These are phyloP conservation scores for Archips xylosteana DNA, from an alignment of 2,888 invertebrate species.

Conservation along the genomic window DNA sequence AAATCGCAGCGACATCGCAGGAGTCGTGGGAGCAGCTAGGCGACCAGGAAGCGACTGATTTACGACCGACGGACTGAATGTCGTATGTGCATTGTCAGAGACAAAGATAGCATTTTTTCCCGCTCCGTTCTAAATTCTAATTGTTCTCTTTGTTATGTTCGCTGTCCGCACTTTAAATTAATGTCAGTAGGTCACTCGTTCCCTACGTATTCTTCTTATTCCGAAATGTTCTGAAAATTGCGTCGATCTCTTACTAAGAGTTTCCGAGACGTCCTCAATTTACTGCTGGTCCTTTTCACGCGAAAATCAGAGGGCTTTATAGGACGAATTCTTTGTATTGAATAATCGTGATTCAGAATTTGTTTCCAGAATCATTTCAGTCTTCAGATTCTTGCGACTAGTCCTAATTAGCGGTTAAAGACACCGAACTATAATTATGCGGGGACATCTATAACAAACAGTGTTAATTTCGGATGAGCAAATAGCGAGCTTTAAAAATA, in stretches of 20 bases:
- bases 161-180: conserved; percentile 54
- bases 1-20: conserved; percentile 25
- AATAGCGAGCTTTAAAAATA: conserved; percentile 74
- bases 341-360: conserved; percentile 34
- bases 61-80: conserved; percentile 50
- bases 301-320: conserved; percentile 53
- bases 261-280: conserved; percentile 68
- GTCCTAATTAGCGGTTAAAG: conserved; percentile 82
- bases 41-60: conserved; percentile 69
- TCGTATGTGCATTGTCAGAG: conserved; percentile 52
- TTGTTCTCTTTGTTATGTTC: conserved; percentile 59
- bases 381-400: conserved; percentile 41
- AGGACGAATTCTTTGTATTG: conserved; percentile 30
- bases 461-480: conserved; percentile 72
- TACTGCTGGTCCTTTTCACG: conserved; percentile 55
- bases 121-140: conserved; percentile 57
- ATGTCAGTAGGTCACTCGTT: conserved; percentile 55
- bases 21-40: conserved; percentile 42
- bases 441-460: conserved; percentile 69
- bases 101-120: conserved; percentile 50
- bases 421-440: conserved; percentile 77
- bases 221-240: conserved; percentile 45
- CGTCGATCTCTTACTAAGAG: conserved; percentile 52
- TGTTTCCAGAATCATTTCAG: conserved; percentile 22
- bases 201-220: conserved; percentile 44